These are phyloP conservation scores for Hirtodrosophila duncani DNA, from an alignment of 2,888 invertebrate genomes.

Conservation along the genomic window DNA sequence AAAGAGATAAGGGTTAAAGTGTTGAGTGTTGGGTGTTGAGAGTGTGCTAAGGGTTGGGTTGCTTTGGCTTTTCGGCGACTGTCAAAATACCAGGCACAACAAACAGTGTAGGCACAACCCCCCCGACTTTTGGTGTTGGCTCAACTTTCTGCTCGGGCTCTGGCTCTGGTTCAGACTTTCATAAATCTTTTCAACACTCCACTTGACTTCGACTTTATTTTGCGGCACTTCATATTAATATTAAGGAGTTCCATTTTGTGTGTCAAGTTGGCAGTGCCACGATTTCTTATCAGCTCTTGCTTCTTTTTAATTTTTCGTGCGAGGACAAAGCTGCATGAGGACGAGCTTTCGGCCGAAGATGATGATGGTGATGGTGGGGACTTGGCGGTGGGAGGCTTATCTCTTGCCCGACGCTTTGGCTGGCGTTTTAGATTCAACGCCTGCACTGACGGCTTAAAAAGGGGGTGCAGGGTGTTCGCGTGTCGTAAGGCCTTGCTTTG, in stretches of 20 bases:
- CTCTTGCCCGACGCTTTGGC: conserved; percentile 67
- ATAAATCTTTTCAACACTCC: conserved; percentile 66
- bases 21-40: conserved; percentile 15
- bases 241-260: conserved; percentile 72
- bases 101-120: conserved; percentile 19
- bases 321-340: conserved; percentile 14
- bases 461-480: too few species aligned
- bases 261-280: conserved; percentile 68
- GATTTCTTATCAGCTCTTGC: conserved; percentile 60
- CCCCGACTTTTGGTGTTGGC: conserved; percentile 42
- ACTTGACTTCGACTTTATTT: conserved; percentile 57
- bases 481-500: conserved; percentile 15
- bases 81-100: conserved; percentile 30
- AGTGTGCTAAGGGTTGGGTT: conserved; percentile 14
- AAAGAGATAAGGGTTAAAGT: conserved; percentile 31
- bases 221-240: conserved; percentile 70
- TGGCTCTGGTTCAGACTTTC: conserved; percentile 60
- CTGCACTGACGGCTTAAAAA: too few species aligned
- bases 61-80: conserved; percentile 6
- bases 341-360: too few species aligned
- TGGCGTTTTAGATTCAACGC: conserved; percentile 70
- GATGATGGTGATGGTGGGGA: too few species aligned
- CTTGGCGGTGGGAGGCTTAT: conserved; percentile 56
- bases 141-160: conserved; percentile 61
- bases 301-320: neutral